phyloP scores from a whole-genome alignment of 2,888 invertebrate genomes.

The Baccha elongata region DNA sequence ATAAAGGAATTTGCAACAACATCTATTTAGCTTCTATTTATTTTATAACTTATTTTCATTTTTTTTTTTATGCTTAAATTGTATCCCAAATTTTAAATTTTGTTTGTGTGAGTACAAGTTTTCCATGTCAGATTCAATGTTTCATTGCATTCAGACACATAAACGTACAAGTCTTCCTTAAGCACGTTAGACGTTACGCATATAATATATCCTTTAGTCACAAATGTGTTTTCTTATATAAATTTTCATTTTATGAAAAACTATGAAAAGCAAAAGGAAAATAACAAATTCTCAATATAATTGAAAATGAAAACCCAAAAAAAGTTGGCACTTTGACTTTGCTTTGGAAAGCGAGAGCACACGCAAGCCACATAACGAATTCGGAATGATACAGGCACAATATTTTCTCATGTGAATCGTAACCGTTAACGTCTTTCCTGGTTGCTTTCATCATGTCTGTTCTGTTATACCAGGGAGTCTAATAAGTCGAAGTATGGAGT shows the following conservation, averaged over 20 bases:
- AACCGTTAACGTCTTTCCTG: conserved; percentile 9
- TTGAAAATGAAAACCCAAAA: conserved; percentile 71
- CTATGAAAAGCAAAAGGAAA: conserved; percentile 39
- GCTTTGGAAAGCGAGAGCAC: conserved; percentile 23
- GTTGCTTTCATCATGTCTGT: background rate
- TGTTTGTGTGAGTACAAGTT: too few species aligned
- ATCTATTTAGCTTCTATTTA: too few species aligned
- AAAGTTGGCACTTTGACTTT: conserved; percentile 54
- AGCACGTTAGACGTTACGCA: too few species aligned
- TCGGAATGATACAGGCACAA: conserved; percentile 12
- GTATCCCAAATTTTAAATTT: too few species aligned
- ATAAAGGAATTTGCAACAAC: too few species aligned
- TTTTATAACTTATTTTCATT: too few species aligned
- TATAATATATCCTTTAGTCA: too few species aligned
- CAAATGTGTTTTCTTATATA: background rate
- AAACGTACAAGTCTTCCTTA: too few species aligned
- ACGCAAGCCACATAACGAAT: background rate
- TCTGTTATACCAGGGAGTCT: background rate
- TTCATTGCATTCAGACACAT: too few species aligned
- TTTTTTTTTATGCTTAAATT: too few species aligned
- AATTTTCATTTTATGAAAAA: conserved; percentile 18
- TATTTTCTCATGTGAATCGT: background rate
- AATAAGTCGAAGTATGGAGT: background rate
- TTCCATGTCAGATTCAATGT: too few species aligned
- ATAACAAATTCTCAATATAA: conserved; percentile 70